Evolutionary conservation across 2,888 invertebrate species (phyloP), one percentile per base, ranked within the genome.

Genomic region (Perithous albicinctus): DNA sequence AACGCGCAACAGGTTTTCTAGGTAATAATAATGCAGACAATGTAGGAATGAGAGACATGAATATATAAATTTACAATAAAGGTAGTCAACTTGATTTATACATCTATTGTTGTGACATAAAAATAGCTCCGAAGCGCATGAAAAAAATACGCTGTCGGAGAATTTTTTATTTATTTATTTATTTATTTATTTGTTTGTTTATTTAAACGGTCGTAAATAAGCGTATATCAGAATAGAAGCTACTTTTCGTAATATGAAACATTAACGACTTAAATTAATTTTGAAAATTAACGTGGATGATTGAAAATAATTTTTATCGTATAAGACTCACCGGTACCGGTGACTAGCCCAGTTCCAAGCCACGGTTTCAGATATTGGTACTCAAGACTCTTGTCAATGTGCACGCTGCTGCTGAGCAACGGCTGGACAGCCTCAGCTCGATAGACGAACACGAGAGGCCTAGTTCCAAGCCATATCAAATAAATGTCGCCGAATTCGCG

Each of bases 371-470:
- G 82, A 77, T 90, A 91, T 15, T 87, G 78, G 76, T 93, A 93
- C 75, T 93, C 93, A 20, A 90, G 83, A 74, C 92, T 93, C 78
- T 93, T 93, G 77, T 92, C 90, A 54, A 92, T 92, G 75, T 93
- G 92, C 3, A 86, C 54, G n/a, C 86, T 88, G 46, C 93, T 93
- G 76, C 86, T 92, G 12, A 93, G 85, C 54, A 93, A 67, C 1
- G 92, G 91, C 80, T 93, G 89, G n/a, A 91, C 89, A 0, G 86
- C 88, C 59, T 93, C 92, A 10, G 88, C 89, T 3, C 87, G 87
- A 75, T 90, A 91, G 18, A 93, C 84, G 67, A 92, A 93, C 18
- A 93, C 87, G 38, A 93, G 90, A 1, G 93, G 93, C 12, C 92
- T 85, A 61, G 85, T 85, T 2, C 93, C 93, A 2, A 93, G 88